Conservation (phyloP, 2,888 invertebrate genomes). For the Papilio protenor region DNA sequence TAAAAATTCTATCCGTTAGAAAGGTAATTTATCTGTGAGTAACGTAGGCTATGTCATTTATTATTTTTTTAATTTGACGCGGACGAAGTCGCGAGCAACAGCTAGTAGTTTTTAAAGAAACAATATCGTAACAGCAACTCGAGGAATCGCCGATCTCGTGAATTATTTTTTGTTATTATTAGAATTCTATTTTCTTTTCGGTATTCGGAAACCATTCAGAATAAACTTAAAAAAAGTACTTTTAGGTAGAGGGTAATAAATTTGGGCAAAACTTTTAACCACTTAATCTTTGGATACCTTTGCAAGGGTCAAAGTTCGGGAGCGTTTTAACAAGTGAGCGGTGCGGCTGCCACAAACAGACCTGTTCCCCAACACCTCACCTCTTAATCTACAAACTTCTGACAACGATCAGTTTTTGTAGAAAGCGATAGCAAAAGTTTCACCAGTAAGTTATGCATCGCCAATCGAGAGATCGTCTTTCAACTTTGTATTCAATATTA, state of each 20-base stretch:
- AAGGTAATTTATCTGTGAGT: too few relatives aligned
- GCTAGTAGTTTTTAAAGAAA: too few relatives aligned
- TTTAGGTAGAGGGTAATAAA: slow-evolving; percentile 54
- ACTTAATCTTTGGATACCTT: slow-evolving; percentile 80
- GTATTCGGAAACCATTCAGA: background rate
- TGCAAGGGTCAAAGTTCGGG: slow-evolving; percentile 82
- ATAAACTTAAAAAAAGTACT: slow-evolving; percentile 4
- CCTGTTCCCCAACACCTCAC: slow-evolving; percentile 80
- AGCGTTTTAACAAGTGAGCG: slow-evolving; percentile 82
- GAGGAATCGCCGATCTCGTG: background rate
- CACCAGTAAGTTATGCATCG: slow-evolving; percentile 78
- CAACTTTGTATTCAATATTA: background rate
- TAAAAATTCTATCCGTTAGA: too few relatives aligned
- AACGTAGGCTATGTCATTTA: too few relatives aligned
- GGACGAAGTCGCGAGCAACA: too few relatives aligned
- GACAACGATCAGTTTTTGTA: slow-evolving; percentile 82
- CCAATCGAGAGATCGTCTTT: slow-evolving; percentile 62
- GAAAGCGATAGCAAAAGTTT: slow-evolving; percentile 71
- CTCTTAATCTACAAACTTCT: slow-evolving; percentile 83
- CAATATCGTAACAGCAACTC: too few relatives aligned
- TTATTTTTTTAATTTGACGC: too few relatives aligned
- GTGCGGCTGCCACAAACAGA: slow-evolving; percentile 82
- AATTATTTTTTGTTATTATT: background rate
- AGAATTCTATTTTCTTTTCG: background rate
- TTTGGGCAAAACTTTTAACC: slow-evolving; percentile 73